Evolutionary conservation across 2,888 invertebrate species (phyloP).

Genomic region (Eutolmus rufibarbis): DNA sequence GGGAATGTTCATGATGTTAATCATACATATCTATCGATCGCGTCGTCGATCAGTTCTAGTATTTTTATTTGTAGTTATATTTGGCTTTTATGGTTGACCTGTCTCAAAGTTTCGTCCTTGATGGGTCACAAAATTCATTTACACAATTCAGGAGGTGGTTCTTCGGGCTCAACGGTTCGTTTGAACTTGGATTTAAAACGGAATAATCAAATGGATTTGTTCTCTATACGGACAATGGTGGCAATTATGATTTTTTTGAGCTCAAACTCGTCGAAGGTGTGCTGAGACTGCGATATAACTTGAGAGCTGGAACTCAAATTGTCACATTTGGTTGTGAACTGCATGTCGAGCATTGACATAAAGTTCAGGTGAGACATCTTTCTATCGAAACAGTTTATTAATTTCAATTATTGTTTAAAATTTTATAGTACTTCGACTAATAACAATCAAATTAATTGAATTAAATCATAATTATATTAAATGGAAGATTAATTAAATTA

Average conservation of each 20-base stretch:
- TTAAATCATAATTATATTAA: no score
- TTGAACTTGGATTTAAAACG: constrained; percentile 95
- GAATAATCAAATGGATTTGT: constrained; percentile 89
- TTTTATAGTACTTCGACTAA: no score
- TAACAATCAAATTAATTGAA: no score
- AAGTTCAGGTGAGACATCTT: constrained; percentile 72
- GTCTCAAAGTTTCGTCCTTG: constrained; percentile 74
- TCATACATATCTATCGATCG: constrained; percentile 22
- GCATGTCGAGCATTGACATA: constrained; percentile 92
- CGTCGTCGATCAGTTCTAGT: constrained; percentile 38
- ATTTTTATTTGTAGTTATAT: constrained; percentile 44
- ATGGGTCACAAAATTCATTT: constrained; percentile 86
- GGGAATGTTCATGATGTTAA: constrained; percentile 4
- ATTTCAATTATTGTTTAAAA: no score
- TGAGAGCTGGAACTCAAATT: constrained; percentile 90
- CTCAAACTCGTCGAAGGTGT: constrained; percentile 92
- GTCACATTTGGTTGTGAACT: constrained; percentile 87
- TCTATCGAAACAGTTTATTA: neutral
- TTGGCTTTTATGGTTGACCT: constrained; percentile 47
- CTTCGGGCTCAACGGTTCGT: constrained; percentile 86
- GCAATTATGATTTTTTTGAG: constrained; percentile 95
- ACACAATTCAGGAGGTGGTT: constrained; percentile 95
- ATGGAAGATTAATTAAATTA: no score
- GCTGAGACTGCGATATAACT: constrained; percentile 84
- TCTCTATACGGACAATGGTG: constrained; percentile 94